These are phyloP conservation scores for Craterocephalus amniculus DNA, from an alignment of 2,797 vertebrate species.

Conservation along the genomic window DNA sequence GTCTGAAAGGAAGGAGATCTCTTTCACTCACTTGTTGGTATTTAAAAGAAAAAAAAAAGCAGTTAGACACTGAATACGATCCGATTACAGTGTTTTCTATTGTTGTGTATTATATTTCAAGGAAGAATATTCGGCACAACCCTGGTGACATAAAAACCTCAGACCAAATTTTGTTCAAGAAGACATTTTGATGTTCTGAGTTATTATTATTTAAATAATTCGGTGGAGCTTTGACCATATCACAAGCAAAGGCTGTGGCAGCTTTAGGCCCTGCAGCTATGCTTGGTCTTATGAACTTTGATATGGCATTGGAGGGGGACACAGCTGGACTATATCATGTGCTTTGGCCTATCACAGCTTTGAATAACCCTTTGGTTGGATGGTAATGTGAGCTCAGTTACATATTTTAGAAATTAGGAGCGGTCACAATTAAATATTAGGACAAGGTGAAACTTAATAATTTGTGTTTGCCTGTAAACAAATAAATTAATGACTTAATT, in stretches of 20 bases:
- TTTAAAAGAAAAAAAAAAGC: not conserved
- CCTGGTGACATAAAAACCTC: not conserved
- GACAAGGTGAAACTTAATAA: not conserved
- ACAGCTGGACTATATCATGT: conserved; percentile 1
- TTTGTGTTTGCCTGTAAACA: not conserved
- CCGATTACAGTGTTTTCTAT: not conserved
- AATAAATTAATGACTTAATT: not conserved
- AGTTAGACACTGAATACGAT: not conserved
- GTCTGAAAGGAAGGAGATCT: not conserved
- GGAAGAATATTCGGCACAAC: not conserved
- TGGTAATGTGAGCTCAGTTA: conserved; percentile 10
- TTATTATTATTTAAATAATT: not conserved
- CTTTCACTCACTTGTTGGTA: not conserved
- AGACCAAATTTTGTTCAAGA: not conserved
- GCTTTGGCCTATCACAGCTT: not conserved
- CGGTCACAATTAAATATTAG: not conserved
- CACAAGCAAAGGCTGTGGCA: not conserved
- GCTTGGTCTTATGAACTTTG: conserved; percentile 5
- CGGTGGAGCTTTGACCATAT: not conserved
- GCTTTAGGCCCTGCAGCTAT: not conserved
- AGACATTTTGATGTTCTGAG: not conserved
- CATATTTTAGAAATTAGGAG: not conserved
- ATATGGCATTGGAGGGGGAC: not conserved
- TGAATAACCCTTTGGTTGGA: conserved; percentile 3
- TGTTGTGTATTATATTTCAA: no score